Evolutionary conservation across 2,888 invertebrate genomes (phyloP), one percentile per base, ranked within the genome.

Genomic region (Brenthis hecate): DNA sequence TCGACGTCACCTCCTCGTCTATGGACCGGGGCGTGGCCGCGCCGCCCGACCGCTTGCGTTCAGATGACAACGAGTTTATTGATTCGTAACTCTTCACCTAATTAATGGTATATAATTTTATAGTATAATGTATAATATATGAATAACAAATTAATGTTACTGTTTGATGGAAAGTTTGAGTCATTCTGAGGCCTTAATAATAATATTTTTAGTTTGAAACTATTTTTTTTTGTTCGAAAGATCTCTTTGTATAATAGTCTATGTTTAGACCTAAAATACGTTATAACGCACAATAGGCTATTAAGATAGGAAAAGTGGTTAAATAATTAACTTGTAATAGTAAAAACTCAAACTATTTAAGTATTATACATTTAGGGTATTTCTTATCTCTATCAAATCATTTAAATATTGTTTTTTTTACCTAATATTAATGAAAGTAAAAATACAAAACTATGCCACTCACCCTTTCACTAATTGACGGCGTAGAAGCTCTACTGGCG

Each of bases 71-170:
- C 0, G 95, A 95, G 71, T 95, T 95, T 54, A 95, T 94, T 23
- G 94, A 94, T 83, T 95, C 95, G 78, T 94, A 95, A 78, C 95
- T 94, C 84, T 95, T 95, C 61, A 95, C 94, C 94, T 95, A 74
- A 19, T 11, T 23, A 19, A 56, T 28, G 28, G 3, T 5, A 28
- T 28, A 28, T 28, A 28, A 28, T 5, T 19, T 28, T 28, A 28
- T n/a, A 57, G 43, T 16, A 56, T 55, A 13, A 23, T 43, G 8
- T 43, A 11, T 43, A 43, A 43, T 43, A 43, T 43, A 43, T 11
- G 1, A 43, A 43, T 2, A 43, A 8, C 6, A 6, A 36, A 36
- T 11, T 43, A 11, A 43, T 43, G 8, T 43, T 8, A 43, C 11
- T 43, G 11, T 43, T 43, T 43, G 36, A 43, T 43, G 36, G 3